Evolutionary conservation across 2,113 vertebrate genomes (phyloP).

Genomic region (Gymnorhina tibicen): DNA sequence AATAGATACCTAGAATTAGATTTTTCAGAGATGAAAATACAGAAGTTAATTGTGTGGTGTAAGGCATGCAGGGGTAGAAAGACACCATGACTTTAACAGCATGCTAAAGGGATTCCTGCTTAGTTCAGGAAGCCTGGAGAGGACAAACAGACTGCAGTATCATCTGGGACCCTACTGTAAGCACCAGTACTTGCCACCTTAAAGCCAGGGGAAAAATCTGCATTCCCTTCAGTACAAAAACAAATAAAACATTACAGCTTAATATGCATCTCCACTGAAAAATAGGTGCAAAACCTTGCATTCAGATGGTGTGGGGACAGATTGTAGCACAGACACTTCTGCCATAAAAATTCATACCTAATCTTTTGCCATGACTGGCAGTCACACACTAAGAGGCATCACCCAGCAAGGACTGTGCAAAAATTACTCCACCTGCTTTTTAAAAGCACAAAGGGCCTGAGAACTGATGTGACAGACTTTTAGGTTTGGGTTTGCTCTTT

Average conservation of each 20-base stretch:
- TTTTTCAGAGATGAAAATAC: neutral
- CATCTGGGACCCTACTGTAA: neutral
- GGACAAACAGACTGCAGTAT: neutral
- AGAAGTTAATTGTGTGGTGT: neutral
- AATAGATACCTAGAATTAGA: neutral
- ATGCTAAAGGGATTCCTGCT: neutral
- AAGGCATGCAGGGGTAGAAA: neutral
- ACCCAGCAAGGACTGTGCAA: neutral
- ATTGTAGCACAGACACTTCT: neutral
- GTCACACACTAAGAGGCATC: neutral
- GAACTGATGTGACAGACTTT: neutral
- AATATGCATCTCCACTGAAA: neutral
- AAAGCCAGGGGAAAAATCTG: neutral
- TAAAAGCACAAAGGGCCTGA: neutral
- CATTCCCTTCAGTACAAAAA: neutral
- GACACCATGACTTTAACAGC: neutral
- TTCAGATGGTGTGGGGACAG: neutral
- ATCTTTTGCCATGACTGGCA: neutral
- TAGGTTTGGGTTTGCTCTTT: neutral
- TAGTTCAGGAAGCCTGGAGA: neutral
- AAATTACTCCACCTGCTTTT: neutral
- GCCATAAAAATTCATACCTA: neutral
- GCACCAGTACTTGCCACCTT: neutral
- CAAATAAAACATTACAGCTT: neutral
- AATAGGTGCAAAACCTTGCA: neutral